Evolutionary conservation across 2,888 invertebrate genomes (phyloP).

Genomic region (Nephrotoma flavescens): DNA sequence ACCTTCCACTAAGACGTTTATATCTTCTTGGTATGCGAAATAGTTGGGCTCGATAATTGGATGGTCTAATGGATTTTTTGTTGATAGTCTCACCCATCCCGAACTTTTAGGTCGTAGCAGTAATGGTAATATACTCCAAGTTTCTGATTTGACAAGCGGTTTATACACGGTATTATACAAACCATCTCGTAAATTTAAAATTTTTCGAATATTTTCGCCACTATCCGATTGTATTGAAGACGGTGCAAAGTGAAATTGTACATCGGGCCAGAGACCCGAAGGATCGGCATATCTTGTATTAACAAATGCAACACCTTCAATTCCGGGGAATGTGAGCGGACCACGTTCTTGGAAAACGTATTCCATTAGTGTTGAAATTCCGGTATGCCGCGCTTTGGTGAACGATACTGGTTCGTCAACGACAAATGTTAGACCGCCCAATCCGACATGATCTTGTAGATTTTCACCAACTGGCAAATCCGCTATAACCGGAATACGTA

Average conservation of each 20-base stretch:
- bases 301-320: conserved; percentile 76
- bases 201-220: conserved; percentile 62
- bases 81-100: conserved; percentile 73
- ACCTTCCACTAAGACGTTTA: conserved; percentile 63
- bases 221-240: conserved; percentile 73
- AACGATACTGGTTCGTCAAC: conserved; percentile 68
- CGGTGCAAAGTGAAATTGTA: conserved; percentile 77
- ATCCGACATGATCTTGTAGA: conserved; percentile 76
- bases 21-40: conserved; percentile 70
- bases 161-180: conserved; percentile 77
- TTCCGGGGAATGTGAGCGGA: conserved; percentile 68
- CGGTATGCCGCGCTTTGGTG: conserved; percentile 62
- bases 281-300: conserved; percentile 75
- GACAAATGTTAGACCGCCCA: conserved; percentile 71
- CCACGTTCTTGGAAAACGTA: conserved; percentile 69
- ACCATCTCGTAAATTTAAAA: conserved; percentile 58
- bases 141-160: conserved; percentile 60
- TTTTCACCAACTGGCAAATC: conserved; percentile 70
- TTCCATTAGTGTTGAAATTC: conserved; percentile 60
- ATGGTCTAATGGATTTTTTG: conserved; percentile 63
- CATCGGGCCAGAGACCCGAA: conserved; percentile 64
- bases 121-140: conserved; percentile 71
- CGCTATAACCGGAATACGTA: conserved; percentile 56
- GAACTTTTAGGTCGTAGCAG: conserved; percentile 72
- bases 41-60: conserved; percentile 88